These are phyloP conservation scores for Eleginops maclovinus DNA, from an alignment of 2,113 vertebrate species.

Conservation along the genomic window DNA sequence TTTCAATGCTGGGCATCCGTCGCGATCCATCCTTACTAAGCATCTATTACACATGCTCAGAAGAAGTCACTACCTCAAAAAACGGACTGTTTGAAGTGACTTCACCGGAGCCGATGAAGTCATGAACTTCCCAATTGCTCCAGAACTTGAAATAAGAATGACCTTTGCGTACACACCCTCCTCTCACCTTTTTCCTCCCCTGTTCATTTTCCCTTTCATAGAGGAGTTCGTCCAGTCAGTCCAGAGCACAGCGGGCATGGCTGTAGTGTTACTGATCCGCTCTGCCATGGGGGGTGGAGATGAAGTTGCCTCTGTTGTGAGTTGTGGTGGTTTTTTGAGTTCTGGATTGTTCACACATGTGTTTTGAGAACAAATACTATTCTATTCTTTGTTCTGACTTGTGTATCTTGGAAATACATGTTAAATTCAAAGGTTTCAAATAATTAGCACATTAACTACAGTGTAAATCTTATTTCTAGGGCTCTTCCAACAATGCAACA, in stretches of 20 bases:
- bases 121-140: not conserved
- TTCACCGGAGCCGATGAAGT: not conserved
- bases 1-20: not conserved
- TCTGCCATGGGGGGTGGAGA: slow-evolving; percentile 86
- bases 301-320: slow-evolving; percentile 88
- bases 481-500: too few relatives aligned
- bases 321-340: slow-evolving; percentile 39
- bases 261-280: slow-evolving; percentile 87
- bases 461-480: too few relatives aligned
- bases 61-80: not conserved
- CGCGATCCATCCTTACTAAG: too few relatives aligned
- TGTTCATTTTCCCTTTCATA: slow-evolving; percentile 58
- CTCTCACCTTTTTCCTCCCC: not conserved
- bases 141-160: not conserved
- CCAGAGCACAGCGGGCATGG: slow-evolving; percentile 93
- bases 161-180: accelerated
- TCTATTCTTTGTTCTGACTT: not conserved
- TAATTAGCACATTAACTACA: too few relatives aligned
- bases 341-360: not conserved
- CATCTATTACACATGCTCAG: not conserved
- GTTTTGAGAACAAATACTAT: not conserved
- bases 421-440: too few relatives aligned
- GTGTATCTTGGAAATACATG: too few relatives aligned
- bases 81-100: too few relatives aligned
- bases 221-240: slow-evolving; percentile 91